A percentile compares a stretch with the other conserved stretches of the same genome.
Evolutionary conservation across 2,113 vertebrate species (phyloP).

Genomic region (Pelobates fuscus): DNA sequence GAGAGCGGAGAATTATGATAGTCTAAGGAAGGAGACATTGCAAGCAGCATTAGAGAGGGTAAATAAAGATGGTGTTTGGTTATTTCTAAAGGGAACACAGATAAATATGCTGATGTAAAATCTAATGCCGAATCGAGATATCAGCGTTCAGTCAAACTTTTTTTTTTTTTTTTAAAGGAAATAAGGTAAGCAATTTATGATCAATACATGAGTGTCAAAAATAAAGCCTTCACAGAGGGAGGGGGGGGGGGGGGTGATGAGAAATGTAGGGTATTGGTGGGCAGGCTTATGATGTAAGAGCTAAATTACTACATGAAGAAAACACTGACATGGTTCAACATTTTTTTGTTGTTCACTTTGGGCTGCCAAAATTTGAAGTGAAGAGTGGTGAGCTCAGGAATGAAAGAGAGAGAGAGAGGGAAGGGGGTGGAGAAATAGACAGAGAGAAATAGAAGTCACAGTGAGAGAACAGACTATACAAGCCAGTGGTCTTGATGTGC

Average conservation of each 20-base stretch:
- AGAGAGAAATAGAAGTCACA: constrained; percentile 2
- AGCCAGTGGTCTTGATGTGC: background rate
- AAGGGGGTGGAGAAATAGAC: background rate
- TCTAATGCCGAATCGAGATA: background rate
- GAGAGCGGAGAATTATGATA: background rate
- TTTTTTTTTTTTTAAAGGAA: background rate
- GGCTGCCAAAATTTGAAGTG: constrained; percentile 63
- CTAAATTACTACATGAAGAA: constrained; percentile 61
- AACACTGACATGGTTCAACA: constrained; percentile 61
- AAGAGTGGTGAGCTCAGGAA: constrained; percentile 62
- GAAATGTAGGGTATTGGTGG: constrained; percentile 57
- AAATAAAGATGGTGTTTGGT: background rate
- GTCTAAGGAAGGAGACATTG: background rate
- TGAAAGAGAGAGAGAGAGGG: constrained; percentile 59
- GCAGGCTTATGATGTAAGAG: constrained; percentile 60
- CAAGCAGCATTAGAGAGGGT: background rate
- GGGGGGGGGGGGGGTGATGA: constrained; percentile 27
- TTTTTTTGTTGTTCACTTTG: constrained; percentile 62
- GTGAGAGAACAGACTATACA: constrained; percentile 31
- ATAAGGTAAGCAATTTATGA: background rate
- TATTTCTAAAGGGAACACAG: background rate
- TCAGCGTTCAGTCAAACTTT: background rate
- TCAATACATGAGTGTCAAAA: background rate
- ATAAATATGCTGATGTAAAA: background rate
- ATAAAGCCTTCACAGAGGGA: constrained; percentile 54